These are phyloP conservation scores for Blera fallax DNA, from an alignment of 2,888 invertebrate genomes.

Conservation along the genomic window DNA sequence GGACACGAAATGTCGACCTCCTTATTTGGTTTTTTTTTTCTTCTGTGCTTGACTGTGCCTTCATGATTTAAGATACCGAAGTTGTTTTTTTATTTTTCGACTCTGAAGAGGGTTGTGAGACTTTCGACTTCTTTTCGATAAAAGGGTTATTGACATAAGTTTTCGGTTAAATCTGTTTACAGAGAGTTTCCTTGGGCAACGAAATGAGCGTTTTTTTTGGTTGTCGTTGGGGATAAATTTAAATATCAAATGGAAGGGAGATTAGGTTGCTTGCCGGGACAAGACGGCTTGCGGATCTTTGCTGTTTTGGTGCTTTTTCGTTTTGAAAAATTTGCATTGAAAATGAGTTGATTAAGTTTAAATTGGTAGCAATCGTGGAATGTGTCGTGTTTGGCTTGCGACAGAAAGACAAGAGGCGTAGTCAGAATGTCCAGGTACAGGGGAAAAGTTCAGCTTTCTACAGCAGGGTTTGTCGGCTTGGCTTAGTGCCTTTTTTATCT, in stretches of 20 bases:
- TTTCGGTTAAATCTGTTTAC: slow-evolving; percentile 46
- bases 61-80: slow-evolving; percentile 25
- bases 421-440: no score
- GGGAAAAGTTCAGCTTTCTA: no score
- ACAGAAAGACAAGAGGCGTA: no score
- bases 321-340: not conserved
- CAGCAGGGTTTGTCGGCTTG: no score
- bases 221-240: slow-evolving; percentile 5
- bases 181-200: not conserved
- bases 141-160: slow-evolving; percentile 66
- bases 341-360: not conserved
- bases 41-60: not conserved
- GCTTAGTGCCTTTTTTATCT: no score
- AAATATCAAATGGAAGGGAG: slow-evolving; percentile 31
- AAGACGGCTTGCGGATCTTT: not conserved
- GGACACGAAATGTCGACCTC: slow-evolving; percentile 47
- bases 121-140: slow-evolving; percentile 30
- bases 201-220: slow-evolving; percentile 13
- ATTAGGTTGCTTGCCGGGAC: not conserved
- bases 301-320: not conserved
- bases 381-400: no score
- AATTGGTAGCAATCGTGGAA: no score
- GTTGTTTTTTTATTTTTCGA: not conserved
- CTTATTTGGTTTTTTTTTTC: not conserved
- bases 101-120: slow-evolving; percentile 12